phyloP scores from a whole-genome alignment of 2,113 vertebrate species.

The Steatornis caripensis region DNA sequence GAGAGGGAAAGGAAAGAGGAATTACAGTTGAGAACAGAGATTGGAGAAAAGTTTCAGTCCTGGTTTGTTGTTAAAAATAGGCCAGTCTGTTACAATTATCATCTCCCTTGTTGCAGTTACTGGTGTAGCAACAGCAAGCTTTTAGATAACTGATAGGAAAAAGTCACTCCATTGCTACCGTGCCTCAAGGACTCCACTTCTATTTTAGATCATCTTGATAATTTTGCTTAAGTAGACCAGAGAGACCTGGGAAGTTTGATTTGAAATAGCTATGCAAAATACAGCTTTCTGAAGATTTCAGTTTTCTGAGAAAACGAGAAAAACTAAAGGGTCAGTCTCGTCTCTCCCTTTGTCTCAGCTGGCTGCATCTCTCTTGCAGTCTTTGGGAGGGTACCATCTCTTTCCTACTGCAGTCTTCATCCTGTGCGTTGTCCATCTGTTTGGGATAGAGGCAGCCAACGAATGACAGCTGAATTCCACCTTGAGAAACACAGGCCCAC shows the following conservation, averaged over 20 bases:
- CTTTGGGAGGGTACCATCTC: not conserved
- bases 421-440: not conserved
- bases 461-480: not conserved
- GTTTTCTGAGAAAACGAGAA: not conserved
- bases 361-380: not conserved
- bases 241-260: not conserved
- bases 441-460: not conserved
- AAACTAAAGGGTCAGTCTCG: not conserved
- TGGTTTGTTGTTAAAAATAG: slow-evolving; percentile 34
- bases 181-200: slow-evolving; percentile 9
- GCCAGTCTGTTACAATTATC: not conserved
- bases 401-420: not conserved
- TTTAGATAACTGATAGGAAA: not conserved
- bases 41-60: not conserved
- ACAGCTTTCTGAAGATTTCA: not conserved
- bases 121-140: not conserved
- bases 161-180: not conserved
- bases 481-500: rapidly evolving
- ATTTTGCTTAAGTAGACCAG: not conserved
- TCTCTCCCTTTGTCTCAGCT: not conserved
- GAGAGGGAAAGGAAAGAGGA: not conserved
- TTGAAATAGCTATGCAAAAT: not conserved
- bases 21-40: not conserved
- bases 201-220: not conserved
- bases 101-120: not conserved